A percentile compares a stretch with the other conserved stretches of the same genome.
phyloP scores from a whole-genome alignment of 2,888 invertebrate genomes.

The Diarsia rubi region DNA sequence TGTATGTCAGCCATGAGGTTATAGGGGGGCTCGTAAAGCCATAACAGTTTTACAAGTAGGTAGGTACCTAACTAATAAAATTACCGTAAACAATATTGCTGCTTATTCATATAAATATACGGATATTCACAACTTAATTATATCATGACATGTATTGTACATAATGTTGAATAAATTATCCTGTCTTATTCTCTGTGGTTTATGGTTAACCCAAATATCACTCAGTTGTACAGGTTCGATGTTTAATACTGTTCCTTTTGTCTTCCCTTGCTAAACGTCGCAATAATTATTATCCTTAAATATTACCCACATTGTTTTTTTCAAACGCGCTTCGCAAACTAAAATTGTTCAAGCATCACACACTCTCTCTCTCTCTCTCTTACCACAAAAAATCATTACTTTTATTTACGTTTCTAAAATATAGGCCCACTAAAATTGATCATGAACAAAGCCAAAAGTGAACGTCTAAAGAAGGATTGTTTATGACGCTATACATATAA shows the following conservation, averaged over 20 bases:
- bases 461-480: conserved; percentile 34
- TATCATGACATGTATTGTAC: not conserved
- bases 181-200: not conserved
- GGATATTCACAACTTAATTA: not conserved
- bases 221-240: not conserved
- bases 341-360: not conserved
- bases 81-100: not conserved
- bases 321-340: not conserved
- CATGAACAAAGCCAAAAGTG: conserved; percentile 45
- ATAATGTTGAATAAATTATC: not conserved
- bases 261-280: not conserved
- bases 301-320: not conserved
- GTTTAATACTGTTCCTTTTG: not conserved
- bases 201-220: not conserved
- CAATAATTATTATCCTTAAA: not conserved
- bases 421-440: conserved; percentile 34
- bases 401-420: conserved; percentile 14
- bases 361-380: not conserved
- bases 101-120: not conserved
- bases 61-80: not conserved
- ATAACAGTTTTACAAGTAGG: not conserved
- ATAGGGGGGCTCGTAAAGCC: not conserved
- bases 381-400: not conserved
- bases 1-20: not conserved
- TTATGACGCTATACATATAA: not conserved